A percentile compares a stretch with the other conserved stretches of the same genome.
These are phyloP conservation scores for Acipenser transmontanus DNA, from an alignment of 2,797 vertebrate species.

Conservation along the genomic window DNA sequence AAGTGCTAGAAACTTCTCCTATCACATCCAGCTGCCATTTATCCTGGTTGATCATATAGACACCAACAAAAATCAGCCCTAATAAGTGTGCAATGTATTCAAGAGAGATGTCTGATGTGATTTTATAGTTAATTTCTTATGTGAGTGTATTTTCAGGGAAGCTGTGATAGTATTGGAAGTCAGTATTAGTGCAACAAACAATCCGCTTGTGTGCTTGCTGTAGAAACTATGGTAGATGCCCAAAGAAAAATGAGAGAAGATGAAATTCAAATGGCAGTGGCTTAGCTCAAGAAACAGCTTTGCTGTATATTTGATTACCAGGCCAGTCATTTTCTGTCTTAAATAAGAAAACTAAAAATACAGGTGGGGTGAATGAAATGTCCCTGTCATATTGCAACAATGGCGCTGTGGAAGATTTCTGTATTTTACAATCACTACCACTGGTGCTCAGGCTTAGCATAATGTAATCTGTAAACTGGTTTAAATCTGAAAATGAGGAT, in stretches of 20 bases:
- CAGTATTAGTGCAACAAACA: constrained; percentile 47
- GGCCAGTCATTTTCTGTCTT: constrained; percentile 73
- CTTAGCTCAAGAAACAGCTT: constrained; percentile 69
- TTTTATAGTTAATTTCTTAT: constrained; percentile 1
- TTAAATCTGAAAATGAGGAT: constrained; percentile 70
- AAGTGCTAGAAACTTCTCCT: too few relatives aligned
- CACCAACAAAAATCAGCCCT: too few relatives aligned
- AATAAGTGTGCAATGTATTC: too few relatives aligned
- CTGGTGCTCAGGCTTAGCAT: constrained; percentile 74
- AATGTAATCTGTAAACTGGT: constrained; percentile 80
- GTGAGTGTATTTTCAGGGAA: constrained; percentile 32
- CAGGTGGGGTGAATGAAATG: constrained; percentile 75
- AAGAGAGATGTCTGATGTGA: too few relatives aligned
- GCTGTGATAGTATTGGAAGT: constrained; percentile 47
- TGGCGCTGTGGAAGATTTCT: constrained; percentile 68
- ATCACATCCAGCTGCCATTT: too few relatives aligned
- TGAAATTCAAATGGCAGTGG: constrained; percentile 71
- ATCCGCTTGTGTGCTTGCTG: constrained; percentile 37
- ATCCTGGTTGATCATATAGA: too few relatives aligned
- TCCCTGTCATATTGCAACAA: constrained; percentile 66
- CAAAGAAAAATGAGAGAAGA: constrained; percentile 46
- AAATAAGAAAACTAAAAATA: constrained; percentile 68
- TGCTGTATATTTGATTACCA: constrained; percentile 75
- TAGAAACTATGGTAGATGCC: too few relatives aligned
- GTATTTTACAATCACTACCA: constrained; percentile 72